Conservation (phyloP, 2,113 vertebrate species). For the Vombatus ursinus region DNA sequence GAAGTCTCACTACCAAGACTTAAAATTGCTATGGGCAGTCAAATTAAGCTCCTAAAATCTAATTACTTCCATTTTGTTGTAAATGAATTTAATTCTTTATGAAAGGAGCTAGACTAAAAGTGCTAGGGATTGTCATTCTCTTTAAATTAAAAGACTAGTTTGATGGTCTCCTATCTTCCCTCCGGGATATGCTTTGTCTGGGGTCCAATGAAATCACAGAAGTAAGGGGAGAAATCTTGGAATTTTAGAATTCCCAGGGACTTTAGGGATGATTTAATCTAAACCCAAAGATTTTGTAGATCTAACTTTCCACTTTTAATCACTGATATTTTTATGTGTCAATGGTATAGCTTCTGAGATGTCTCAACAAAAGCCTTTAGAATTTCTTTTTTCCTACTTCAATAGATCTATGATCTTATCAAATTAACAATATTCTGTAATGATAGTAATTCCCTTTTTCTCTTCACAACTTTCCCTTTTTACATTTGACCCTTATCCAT, state of each 20-base stretch:
- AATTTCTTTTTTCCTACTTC: background rate
- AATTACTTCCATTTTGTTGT: slow-evolving; percentile 62
- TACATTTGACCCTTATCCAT: background rate
- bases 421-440: background rate
- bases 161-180: slow-evolving; percentile 19
- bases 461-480: background rate
- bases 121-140: slow-evolving; percentile 21
- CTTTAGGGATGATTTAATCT: background rate
- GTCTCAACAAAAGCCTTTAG: background rate
- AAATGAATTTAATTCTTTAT: slow-evolving; percentile 60
- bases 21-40: slow-evolving; percentile 57
- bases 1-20: slow-evolving; percentile 58
- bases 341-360: background rate
- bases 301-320: background rate
- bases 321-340: background rate
- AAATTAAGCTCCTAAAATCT: slow-evolving; percentile 68
- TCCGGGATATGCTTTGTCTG: slow-evolving; percentile 23
- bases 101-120: slow-evolving; percentile 36
- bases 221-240: background rate
- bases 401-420: background rate
- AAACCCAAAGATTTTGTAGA: background rate
- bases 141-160: slow-evolving; percentile 33
- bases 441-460: background rate
- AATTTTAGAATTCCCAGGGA: background rate
- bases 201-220: slow-evolving; percentile 16